Evolutionary conservation across 2,888 invertebrate genomes (phyloP).

Genomic region (Anthophora plumipes): DNA sequence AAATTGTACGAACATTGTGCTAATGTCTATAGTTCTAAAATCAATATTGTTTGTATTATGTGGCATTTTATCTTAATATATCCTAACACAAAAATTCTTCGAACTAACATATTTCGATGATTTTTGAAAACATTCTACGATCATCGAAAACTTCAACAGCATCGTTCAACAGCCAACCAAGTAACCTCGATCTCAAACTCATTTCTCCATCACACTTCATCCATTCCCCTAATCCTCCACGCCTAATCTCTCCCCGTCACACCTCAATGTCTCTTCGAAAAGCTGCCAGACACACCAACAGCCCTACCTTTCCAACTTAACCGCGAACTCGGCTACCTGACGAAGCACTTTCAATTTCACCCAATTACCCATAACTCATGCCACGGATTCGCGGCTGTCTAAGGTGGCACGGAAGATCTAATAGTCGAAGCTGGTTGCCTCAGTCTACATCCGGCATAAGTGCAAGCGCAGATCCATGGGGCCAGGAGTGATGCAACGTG

Average conservation of each 20-base stretch:
- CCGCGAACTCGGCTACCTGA: neutral
- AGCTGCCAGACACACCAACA: neutral
- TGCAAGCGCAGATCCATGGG: conserved; percentile 49
- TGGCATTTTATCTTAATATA: too few species aligned
- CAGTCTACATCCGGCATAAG: conserved; percentile 45
- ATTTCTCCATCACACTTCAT: too few species aligned
- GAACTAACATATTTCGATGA: too few species aligned
- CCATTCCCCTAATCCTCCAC: too few species aligned
- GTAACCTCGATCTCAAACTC: neutral
- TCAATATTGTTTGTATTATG: too few species aligned
- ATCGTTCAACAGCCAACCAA: neutral
- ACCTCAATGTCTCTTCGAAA: neutral
- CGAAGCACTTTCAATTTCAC: conserved; percentile 23
- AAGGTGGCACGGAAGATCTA: conserved; percentile 14
- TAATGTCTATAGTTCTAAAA: too few species aligned
- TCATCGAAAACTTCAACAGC: too few species aligned
- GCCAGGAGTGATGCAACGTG: conserved; percentile 62
- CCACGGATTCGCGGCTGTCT: conserved; percentile 2
- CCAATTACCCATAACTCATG: conserved; percentile 2
- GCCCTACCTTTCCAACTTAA: neutral
- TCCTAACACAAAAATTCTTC: too few species aligned
- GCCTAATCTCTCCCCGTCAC: neutral
- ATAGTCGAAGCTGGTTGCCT: conserved; percentile 39
- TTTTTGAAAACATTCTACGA: too few species aligned
- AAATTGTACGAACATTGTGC: too few species aligned